phyloP scores from a whole-genome alignment of 2,797 vertebrate species.

The Rallus crepitans region DNA sequence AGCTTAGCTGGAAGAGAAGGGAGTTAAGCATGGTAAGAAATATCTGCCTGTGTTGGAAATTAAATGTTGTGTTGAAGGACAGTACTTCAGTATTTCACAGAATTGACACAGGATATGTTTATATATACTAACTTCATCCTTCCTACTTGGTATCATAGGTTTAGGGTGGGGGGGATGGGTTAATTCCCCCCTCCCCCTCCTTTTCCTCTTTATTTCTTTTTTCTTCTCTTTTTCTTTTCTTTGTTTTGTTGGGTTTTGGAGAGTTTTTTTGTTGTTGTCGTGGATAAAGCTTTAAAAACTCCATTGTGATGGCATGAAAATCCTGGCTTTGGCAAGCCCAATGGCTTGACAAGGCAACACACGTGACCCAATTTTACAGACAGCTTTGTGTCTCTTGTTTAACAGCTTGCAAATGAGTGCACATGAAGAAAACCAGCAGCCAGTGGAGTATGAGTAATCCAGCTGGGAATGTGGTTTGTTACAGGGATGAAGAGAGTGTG shows the following conservation, averaged over 20 bases:
- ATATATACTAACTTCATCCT: background rate
- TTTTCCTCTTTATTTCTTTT: fast-evolving
- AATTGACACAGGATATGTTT: background rate
- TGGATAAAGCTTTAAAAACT: background rate
- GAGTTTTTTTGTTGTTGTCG: no score
- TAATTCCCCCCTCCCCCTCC: no score
- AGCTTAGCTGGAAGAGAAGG: background rate
- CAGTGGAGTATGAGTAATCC: conserved; percentile 54
- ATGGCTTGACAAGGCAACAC: background rate
- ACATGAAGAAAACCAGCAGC: conserved; percentile 43
- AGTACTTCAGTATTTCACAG: background rate
- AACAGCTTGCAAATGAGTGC: conserved; percentile 45
- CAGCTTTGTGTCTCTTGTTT: conserved; percentile 30
- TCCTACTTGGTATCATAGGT: background rate
- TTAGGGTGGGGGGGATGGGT: background rate
- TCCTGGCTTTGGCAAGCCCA: background rate
- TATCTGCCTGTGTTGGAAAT: background rate
- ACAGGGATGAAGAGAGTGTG: background rate
- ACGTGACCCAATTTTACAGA: conserved; percentile 25
- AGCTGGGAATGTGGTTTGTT: background rate
- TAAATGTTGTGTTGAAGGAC: background rate
- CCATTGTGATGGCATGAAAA: background rate
- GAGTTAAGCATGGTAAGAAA: background rate
- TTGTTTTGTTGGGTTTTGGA: background rate
- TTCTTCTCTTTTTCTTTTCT: no score